phyloP scores from a whole-genome alignment of 2,113 vertebrate genomes.

The Pelodiscus sinensis region DNA sequence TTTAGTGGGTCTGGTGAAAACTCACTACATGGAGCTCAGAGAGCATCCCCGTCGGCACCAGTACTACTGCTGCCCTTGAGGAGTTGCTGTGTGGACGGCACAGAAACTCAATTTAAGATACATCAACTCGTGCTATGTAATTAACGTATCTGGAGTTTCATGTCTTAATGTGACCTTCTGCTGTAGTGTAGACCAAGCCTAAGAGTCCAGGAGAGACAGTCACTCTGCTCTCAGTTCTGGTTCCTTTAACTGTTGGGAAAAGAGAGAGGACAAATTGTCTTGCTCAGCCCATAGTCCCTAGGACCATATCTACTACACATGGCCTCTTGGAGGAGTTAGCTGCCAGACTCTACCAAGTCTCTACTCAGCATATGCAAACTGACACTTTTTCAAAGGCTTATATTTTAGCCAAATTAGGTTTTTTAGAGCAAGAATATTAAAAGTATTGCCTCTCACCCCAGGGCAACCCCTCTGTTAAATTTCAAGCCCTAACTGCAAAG shows the following conservation, averaged over 20 bases:
- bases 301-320: background rate
- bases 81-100: too few species aligned
- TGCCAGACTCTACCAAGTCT: background rate
- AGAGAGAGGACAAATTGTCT: background rate
- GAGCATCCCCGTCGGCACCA: too few species aligned
- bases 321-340: background rate
- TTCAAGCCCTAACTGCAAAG: background rate
- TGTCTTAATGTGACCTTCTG: too few species aligned
- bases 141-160: too few species aligned
- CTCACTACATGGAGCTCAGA: too few species aligned
- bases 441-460: background rate
- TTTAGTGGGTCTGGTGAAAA: too few species aligned
- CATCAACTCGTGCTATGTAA: too few species aligned
- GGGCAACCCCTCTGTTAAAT: rapidly evolving
- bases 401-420: background rate
- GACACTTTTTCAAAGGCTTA: background rate
- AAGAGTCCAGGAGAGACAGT: background rate
- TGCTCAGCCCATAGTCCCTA: background rate
- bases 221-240: background rate
- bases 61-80: too few species aligned
- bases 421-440: background rate
- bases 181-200: too few species aligned
- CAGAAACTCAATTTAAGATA: too few species aligned
- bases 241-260: background rate
- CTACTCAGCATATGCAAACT: background rate